Percentiles rank a stretch among this genome's conserved stretches.
These are phyloP conservation scores for Cercopithecus mitis DNA, from an alignment of 2,797 vertebrate genomes.

Conservation along the genomic window DNA sequence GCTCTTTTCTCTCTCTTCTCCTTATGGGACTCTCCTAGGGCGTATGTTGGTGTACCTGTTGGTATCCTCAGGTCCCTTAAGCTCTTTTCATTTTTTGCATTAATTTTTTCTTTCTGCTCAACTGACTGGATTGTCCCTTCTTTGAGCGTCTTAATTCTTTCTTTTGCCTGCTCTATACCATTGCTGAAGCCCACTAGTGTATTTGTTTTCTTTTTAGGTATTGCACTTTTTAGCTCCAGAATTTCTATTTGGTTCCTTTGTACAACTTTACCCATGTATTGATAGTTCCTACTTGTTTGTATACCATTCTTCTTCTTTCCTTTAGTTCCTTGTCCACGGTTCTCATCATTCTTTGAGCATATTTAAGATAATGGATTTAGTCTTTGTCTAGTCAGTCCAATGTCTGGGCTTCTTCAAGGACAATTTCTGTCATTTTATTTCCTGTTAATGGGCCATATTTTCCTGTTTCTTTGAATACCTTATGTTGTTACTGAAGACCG, in stretches of 20 bases:
- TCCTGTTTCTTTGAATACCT: background rate
- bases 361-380: background rate
- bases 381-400: background rate
- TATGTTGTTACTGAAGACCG: background rate
- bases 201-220: background rate
- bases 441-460: background rate
- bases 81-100: background rate
- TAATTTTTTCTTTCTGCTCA: background rate
- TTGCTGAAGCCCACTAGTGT: no score
- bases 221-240: background rate
- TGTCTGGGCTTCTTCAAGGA: background rate
- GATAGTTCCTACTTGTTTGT: background rate
- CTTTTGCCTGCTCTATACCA: background rate
- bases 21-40: no score
- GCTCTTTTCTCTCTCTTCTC: background rate
- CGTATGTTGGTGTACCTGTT: background rate
- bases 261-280: background rate
- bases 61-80: background rate
- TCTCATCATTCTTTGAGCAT: background rate
- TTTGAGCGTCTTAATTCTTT: background rate
- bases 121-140: background rate
- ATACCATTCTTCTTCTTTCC: background rate
- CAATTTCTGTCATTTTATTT: background rate
- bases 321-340: background rate
- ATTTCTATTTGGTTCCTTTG: background rate